phyloP scores from a whole-genome alignment of 2,888 invertebrate species.

The Nomada ruficornis region DNA sequence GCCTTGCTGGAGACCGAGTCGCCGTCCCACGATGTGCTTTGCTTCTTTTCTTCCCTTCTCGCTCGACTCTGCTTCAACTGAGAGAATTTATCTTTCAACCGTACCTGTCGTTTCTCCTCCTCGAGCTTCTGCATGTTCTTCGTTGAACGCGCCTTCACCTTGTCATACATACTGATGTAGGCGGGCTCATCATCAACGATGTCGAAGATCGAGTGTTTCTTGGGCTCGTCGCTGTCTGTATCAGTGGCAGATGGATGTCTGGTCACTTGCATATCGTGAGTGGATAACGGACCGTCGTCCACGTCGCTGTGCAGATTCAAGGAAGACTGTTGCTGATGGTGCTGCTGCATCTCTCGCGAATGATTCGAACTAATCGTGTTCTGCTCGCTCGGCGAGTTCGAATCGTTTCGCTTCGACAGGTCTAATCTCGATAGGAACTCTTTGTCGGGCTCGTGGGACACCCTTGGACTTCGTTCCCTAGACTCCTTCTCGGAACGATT shows the following conservation, averaged over 20 bases:
- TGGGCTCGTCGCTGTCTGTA: slow-evolving; percentile 92
- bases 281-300: slow-evolving; percentile 80
- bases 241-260: slow-evolving; percentile 82
- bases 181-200: slow-evolving; percentile 95
- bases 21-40: slow-evolving; percentile 95
- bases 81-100: slow-evolving; percentile 92
- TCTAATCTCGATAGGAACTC: slow-evolving; percentile 81
- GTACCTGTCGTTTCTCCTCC: slow-evolving; percentile 93
- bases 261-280: slow-evolving; percentile 79
- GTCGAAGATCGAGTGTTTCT: slow-evolving; percentile 96
- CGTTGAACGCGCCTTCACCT: slow-evolving; percentile 96
- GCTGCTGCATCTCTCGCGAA: slow-evolving; percentile 72
- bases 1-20: slow-evolving; percentile 88
- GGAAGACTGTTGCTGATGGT: slow-evolving; percentile 76
- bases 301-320: slow-evolving; percentile 79
- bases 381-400: slow-evolving; percentile 76
- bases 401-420: slow-evolving; percentile 76
- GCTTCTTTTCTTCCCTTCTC: slow-evolving; percentile 94
- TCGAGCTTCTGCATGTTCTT: slow-evolving; percentile 97
- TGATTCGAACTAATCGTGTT: slow-evolving; percentile 71
- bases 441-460: slow-evolving; percentile 81
- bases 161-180: slow-evolving; percentile 99
- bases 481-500: slow-evolving; percentile 78
- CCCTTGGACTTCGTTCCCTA: slow-evolving; percentile 81
- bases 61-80: slow-evolving; percentile 94